A percentile compares a stretch with the other conserved stretches of the same genome.
These are phyloP conservation scores for Lagria hirta DNA, from an alignment of 2,888 invertebrate genomes.

Conservation along the genomic window DNA sequence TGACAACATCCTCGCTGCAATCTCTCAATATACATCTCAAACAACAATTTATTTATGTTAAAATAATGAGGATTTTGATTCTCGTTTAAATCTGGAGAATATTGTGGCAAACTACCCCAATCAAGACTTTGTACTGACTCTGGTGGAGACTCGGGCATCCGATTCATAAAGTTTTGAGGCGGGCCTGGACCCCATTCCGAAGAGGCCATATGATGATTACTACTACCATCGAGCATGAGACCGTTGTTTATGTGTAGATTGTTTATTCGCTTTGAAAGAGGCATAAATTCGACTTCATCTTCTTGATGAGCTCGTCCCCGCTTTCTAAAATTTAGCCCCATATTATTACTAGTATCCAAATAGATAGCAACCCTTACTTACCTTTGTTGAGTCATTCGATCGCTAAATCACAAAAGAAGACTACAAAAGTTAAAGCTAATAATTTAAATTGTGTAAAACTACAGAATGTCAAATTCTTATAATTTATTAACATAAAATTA, in stretches of 20 bases:
- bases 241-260: constrained; percentile 78
- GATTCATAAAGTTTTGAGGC: constrained; percentile 35
- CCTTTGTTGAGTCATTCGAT: no score
- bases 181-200: constrained; percentile 48
- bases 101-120: constrained; percentile 55
- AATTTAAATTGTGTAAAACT: no score
- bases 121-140: constrained; percentile 46
- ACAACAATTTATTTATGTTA: constrained; percentile 80
- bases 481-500: no score
- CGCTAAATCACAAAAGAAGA: no score
- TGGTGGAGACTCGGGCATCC: constrained; percentile 46
- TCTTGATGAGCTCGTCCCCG: constrained; percentile 68
- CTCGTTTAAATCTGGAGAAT: constrained; percentile 76
- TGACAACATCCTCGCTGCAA: constrained; percentile 61
- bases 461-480: no score
- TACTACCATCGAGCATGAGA: constrained; percentile 47
- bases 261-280: constrained; percentile 86
- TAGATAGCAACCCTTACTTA: no score
- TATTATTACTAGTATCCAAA: no score
- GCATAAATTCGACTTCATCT: constrained; percentile 79
- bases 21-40: constrained; percentile 80
- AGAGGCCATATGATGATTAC: constrained; percentile 35
- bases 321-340: constrained; percentile 69
- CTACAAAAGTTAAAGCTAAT: no score
- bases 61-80: constrained; percentile 84